phyloP scores from a whole-genome alignment of 1,140 invertebrate genomes.

The Papilio helenus region DNA sequence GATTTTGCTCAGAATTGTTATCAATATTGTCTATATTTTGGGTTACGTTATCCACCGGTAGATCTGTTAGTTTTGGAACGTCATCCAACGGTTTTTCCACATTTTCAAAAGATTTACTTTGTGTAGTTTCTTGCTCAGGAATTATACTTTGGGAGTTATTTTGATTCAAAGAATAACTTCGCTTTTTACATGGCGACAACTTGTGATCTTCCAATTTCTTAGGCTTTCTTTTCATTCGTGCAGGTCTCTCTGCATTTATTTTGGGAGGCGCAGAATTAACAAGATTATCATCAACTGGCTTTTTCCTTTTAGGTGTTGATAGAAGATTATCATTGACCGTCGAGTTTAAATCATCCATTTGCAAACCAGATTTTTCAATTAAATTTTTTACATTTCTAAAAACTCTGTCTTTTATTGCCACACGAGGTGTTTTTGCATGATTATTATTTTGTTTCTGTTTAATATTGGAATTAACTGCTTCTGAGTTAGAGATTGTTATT shows the following conservation, averaged over 20 bases:
- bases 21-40: conserved; percentile 38
- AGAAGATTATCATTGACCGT: conserved; percentile 49
- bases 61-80: not conserved
- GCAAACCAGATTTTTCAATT: conserved; percentile 60
- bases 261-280: conserved; percentile 65
- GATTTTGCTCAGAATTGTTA: conserved; percentile 23
- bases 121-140: not conserved
- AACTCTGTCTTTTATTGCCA: conserved; percentile 74
- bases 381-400: conserved; percentile 71
- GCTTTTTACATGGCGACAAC: conserved; percentile 59
- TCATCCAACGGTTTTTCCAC: not conserved
- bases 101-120: not conserved
- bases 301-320: conserved; percentile 57
- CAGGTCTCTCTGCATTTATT: conserved; percentile 64
- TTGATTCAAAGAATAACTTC: conserved; percentile 50
- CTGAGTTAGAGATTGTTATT: conserved; percentile 39
- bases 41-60: not conserved
- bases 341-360: conserved; percentile 46
- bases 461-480: conserved; percentile 44
- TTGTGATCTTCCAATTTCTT: conserved; percentile 75
- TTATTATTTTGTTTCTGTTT: conserved; percentile 45
- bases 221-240: conserved; percentile 74
- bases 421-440: conserved; percentile 58
- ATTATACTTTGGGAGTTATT: conserved; percentile 42
- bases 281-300: conserved; percentile 38